phyloP scores from a whole-genome alignment of 2,888 invertebrate species.

The Lagria hirta region DNA sequence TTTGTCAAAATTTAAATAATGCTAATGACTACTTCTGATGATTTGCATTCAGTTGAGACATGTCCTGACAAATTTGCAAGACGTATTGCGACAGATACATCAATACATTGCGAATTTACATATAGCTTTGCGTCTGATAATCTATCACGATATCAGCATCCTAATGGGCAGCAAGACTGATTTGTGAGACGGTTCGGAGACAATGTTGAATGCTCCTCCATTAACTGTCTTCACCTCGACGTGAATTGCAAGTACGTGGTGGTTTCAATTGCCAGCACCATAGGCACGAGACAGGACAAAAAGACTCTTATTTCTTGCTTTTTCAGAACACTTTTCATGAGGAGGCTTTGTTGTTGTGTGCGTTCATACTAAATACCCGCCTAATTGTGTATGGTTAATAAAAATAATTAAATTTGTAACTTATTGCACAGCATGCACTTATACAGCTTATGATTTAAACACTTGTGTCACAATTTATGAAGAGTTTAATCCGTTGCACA shows the following conservation, averaged over 20 bases:
- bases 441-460: too few relatives aligned
- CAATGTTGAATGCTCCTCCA: conserved; percentile 45
- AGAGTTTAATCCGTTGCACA: too few relatives aligned
- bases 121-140: conserved; percentile 44
- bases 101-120: conserved; percentile 47
- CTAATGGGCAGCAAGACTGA: conserved; percentile 44
- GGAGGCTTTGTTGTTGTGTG: too few relatives aligned
- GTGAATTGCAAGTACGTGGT: conserved; percentile 32
- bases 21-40: conserved; percentile 30
- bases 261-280: conserved; percentile 26
- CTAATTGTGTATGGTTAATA: too few relatives aligned
- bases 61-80: conserved; percentile 46
- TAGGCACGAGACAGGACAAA: conserved; percentile 19
- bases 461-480: too few relatives aligned
- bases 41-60: conserved; percentile 35
- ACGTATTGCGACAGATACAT: conserved; percentile 47
- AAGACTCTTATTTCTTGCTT: conserved; percentile 12
- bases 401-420: too few relatives aligned
- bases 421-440: too few relatives aligned
- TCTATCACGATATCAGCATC: conserved; percentile 49
- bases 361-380: too few relatives aligned
- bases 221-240: conserved; percentile 43
- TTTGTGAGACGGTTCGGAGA: conserved; percentile 45
- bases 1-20: too few relatives aligned
- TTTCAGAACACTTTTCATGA: conserved; percentile 13